Percentiles rank a stretch among this genome's conserved stretches.
Evolutionary conservation across 2,113 vertebrate genomes (phyloP).

Genomic region (Anoplopoma fimbria): DNA sequence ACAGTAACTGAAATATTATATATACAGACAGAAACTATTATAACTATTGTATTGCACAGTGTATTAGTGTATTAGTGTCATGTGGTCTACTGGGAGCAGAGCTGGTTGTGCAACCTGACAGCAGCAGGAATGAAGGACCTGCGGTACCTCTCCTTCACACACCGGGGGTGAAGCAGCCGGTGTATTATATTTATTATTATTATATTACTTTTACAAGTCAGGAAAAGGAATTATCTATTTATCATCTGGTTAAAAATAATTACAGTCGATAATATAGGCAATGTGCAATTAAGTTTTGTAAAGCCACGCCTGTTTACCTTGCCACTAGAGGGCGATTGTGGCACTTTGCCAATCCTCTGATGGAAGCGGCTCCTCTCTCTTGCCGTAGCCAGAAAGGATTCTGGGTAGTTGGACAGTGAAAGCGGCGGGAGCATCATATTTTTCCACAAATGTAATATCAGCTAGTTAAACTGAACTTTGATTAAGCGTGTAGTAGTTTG

Average conservation of each 20-base stretch:
- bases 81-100: no score
- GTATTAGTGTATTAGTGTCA: no score
- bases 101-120: no score
- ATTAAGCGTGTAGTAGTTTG: not conserved
- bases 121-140: no score
- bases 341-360: not conserved
- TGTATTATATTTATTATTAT: no score
- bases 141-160: no score
- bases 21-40: no score
- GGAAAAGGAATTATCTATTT: not conserved
- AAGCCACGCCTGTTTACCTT: not conserved
- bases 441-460: not conserved
- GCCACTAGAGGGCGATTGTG: conserved; percentile 46
- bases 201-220: not conserved
- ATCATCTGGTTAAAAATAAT: not conserved
- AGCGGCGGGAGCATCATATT: conserved; percentile 73
- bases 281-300: not conserved
- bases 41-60: no score
- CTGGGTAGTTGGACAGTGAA: conserved; percentile 58
- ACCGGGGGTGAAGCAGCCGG: no score
- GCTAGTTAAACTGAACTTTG: not conserved
- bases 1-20: no score
- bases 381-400: conserved; percentile 61
- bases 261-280: not conserved
- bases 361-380: not conserved